Conservation (phyloP, 2,797 vertebrate genomes). For the Ceryle rudis region DNA sequence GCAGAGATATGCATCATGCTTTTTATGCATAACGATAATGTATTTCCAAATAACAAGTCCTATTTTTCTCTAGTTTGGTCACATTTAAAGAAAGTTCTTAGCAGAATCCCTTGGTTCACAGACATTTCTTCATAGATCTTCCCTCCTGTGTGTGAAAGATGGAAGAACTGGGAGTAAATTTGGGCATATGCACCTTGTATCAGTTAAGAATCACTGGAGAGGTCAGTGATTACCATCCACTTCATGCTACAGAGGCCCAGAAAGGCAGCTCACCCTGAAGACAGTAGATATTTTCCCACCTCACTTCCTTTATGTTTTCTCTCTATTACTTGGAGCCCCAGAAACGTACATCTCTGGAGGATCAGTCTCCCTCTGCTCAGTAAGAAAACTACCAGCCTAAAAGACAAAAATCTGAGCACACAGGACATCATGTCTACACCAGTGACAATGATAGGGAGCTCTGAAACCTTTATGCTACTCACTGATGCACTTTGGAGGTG, state of each 20-base stretch:
- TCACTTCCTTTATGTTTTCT: neutral
- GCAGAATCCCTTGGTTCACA: neutral
- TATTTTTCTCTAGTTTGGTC: neutral
- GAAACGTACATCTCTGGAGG: neutral
- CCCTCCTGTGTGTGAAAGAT: neutral
- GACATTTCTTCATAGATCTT: neutral
- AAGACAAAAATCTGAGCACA: neutral
- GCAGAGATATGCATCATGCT: neutral
- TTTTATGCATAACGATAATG: neutral
- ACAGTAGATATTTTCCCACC: neutral
- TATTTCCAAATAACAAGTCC: neutral
- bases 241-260: neutral
- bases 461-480: conserved; percentile 32
- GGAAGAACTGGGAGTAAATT: neutral
- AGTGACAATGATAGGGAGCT: neutral
- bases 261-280: neutral
- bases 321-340: neutral
- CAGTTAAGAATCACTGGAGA: neutral
- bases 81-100: neutral
- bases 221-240: neutral
- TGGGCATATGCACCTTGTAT: neutral
- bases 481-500: conserved; percentile 70
- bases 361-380: neutral
- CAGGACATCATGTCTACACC: neutral
- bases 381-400: neutral